phyloP scores from a whole-genome alignment of 2,113 vertebrate genomes.

The Pachycephala philippinensis region DNA sequence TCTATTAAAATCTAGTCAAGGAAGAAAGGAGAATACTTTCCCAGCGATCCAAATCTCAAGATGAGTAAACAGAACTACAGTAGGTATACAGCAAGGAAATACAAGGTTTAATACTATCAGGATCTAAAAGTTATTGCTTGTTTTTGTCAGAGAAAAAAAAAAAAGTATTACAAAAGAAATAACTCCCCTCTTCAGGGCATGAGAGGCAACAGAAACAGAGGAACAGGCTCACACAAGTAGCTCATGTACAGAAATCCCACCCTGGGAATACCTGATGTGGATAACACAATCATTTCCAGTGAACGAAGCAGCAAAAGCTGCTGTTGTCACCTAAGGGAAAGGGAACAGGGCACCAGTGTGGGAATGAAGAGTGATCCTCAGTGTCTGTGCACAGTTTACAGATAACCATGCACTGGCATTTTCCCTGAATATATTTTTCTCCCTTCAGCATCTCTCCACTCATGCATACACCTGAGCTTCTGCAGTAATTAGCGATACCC shows the following conservation, averaged over 20 bases:
- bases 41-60: not conserved
- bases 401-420: not conserved
- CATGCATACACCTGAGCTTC: rapidly evolving
- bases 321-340: not conserved
- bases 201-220: not conserved
- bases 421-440: not conserved
- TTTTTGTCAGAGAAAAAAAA: not conserved
- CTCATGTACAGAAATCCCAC: not conserved
- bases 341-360: rapidly evolving
- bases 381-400: not conserved
- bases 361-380: not conserved
- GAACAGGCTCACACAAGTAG: not conserved
- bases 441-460: not conserved
- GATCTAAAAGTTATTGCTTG: not conserved
- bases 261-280: not conserved
- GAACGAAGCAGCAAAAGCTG: not conserved
- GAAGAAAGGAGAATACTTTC: not conserved
- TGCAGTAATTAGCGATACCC: not conserved
- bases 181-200: not conserved
- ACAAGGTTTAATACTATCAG: not conserved
- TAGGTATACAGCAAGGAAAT: not conserved
- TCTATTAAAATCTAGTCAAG: not conserved
- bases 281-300: not conserved
- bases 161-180: not conserved
- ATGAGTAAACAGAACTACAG: not conserved